These are phyloP conservation scores for Halichoeres trimaculatus DNA, from an alignment of 2,113 vertebrate species.

Conservation along the genomic window DNA sequence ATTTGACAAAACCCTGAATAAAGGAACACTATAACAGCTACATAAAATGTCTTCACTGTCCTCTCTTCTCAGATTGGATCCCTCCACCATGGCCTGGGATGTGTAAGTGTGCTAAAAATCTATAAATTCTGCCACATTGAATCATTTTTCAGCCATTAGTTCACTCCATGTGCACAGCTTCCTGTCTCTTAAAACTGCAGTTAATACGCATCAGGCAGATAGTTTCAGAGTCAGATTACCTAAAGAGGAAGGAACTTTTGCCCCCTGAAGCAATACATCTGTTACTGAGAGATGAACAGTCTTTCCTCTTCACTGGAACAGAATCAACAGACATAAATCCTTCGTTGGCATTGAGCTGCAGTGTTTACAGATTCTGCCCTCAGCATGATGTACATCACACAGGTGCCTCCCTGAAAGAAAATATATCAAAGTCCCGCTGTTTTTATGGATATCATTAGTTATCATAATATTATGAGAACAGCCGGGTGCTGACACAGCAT, in stretches of 20 bases:
- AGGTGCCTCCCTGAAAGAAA: constrained; percentile 7
- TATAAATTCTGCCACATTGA: constrained; percentile 13
- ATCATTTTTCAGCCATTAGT: constrained; percentile 13
- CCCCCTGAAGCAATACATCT: constrained; percentile 22
- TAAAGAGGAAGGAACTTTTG: constrained; percentile 4
- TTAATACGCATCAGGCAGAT: constrained; percentile 12
- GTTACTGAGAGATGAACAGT: constrained; percentile 28
- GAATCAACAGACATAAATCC: constrained; percentile 35
- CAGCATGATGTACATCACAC: constrained; percentile 20
- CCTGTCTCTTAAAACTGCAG: background rate
- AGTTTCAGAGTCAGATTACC: constrained; percentile 29
- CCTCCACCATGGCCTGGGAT: constrained; percentile 95
- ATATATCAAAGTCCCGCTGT: background rate
- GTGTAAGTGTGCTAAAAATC: constrained; percentile 89
- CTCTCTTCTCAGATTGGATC: constrained; percentile 90
- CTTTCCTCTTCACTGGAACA: background rate
- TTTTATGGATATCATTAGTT: background rate
- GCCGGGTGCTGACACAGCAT: background rate
- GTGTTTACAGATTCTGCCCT: constrained; percentile 43
- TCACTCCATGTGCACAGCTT: background rate
- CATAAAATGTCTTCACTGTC: constrained; percentile 28
- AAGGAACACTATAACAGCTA: background rate
- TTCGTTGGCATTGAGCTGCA: constrained; percentile 19
- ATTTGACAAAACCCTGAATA: background rate
- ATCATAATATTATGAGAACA: background rate